phyloP scores from a whole-genome alignment of 2,888 invertebrate genomes.

The Mythimna ferrago region DNA sequence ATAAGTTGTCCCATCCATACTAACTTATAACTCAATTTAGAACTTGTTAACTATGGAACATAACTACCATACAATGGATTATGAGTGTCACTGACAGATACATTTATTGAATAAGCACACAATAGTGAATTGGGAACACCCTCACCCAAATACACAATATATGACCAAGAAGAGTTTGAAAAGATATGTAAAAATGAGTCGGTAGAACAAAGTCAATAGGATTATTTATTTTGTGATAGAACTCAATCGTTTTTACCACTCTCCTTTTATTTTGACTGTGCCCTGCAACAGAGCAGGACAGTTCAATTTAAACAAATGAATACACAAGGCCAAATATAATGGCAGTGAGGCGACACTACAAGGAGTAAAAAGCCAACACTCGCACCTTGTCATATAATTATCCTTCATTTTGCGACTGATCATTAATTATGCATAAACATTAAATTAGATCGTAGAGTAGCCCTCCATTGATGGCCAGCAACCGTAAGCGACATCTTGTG shows the following conservation, averaged over 20 bases:
- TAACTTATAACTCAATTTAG: slow-evolving; percentile 14
- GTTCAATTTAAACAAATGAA: slow-evolving; percentile 12
- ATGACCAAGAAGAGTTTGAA: slow-evolving; percentile 9
- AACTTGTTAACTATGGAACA: slow-evolving; percentile 36
- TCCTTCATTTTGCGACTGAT: background rate
- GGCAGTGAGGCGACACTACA: too few species aligned
- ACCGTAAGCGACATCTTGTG: background rate
- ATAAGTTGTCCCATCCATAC: slow-evolving; percentile 12
- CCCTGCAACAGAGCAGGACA: background rate
- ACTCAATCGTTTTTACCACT: background rate
- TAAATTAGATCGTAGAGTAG: background rate
- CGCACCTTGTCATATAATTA: background rate
- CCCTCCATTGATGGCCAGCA: background rate
- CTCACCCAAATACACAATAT: background rate
- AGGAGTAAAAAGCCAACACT: background rate
- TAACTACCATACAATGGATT: slow-evolving; percentile 37
- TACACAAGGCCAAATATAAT: background rate
- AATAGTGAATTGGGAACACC: background rate
- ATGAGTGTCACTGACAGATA: background rate
- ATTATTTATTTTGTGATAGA: slow-evolving; percentile 9
- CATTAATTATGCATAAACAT: background rate
- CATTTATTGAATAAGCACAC: slow-evolving; percentile 11
- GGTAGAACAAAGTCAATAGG: slow-evolving; percentile 9
- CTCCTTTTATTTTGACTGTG: background rate
- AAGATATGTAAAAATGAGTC: slow-evolving; percentile 24